A percentile compares a stretch with the other conserved stretches of the same genome.
phyloP scores from a whole-genome alignment of 2,113 vertebrate genomes.

The Serilophus lunatus region DNA sequence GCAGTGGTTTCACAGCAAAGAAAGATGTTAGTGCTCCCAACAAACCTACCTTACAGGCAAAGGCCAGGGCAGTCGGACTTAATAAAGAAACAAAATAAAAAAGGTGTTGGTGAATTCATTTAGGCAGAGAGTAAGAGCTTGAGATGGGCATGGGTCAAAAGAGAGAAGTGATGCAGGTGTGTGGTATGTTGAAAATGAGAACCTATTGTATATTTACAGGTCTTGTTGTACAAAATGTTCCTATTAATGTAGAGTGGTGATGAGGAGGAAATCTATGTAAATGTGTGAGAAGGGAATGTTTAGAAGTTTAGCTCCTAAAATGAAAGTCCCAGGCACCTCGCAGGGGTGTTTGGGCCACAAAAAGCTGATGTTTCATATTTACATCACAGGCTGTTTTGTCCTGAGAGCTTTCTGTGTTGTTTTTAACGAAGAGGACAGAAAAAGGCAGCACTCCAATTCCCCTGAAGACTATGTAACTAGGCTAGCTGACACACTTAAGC shows the following conservation, averaged over 20 bases:
- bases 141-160: not conserved
- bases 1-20: not conserved
- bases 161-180: not conserved
- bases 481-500: not conserved
- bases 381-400: not conserved
- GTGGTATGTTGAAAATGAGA: not conserved
- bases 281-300: not conserved
- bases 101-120: accelerated
- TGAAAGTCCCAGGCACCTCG: not conserved
- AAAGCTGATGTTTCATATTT: conserved; percentile 2
- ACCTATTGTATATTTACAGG: not conserved
- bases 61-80: not conserved
- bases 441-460: conserved; percentile 30
- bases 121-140: not conserved
- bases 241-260: not conserved
- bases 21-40: not conserved
- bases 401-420: not conserved
- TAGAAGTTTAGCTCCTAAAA: not conserved
- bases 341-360: not conserved
- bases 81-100: not conserved
- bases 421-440: conserved; percentile 29
- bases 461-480: conserved; percentile 41
- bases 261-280: not conserved
- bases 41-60: not conserved
- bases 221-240: not conserved